Evolutionary conservation across 2,113 vertebrate genomes (phyloP), one percentile per base, ranked within the genome.

Genomic region (Halichoeres trimaculatus): DNA sequence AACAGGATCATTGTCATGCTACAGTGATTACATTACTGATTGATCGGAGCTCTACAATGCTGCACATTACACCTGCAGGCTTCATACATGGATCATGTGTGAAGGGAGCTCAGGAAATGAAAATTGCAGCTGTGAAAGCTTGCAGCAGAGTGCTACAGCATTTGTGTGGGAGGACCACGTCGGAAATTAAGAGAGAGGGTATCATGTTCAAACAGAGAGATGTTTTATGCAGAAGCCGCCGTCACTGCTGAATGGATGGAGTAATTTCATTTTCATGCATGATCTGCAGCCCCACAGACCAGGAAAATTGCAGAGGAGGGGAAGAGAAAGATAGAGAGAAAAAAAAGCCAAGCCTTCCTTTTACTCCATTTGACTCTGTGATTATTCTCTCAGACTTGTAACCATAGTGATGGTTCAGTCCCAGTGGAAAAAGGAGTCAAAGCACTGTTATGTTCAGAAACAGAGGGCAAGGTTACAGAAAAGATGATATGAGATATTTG

Each of bases 241-340:
- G 79, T 89, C 89, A 88, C 85, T 8, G 74, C 85, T 85, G 80
- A 88, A 85, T 84, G 89, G 87, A 91, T 90, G 85, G 91, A 93
- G 88, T 92, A 75, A 88, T 94, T 94, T 91, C 87, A 92, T 93
- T 94, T 94, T 91, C 90, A 94, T 90, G 93, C 92, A 90, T 92
- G 91, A 90, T 91, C 82, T 92, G 89, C 86, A 87, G 83, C 79
- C 74, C 78, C 86, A 74, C 84, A 89, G 84, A 90, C 82, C 88
- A 83, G 73, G 78, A 72, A 90, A 93, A 92, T 90, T 90, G 82
- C 78, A 88, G 70, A 82, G 75, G 85, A 89, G 74, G 74, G 70
- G 57, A 88, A 85, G 61, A 74, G 71, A 78, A 74, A 81, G 80
- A 83, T 74, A 52, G 43, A 68, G 63, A 54, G 70, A 48, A 66